Evolutionary conservation across 1,140 invertebrate species (phyloP), one percentile per base, ranked within the genome.

Genomic region (Himalopsyche phryganea): DNA sequence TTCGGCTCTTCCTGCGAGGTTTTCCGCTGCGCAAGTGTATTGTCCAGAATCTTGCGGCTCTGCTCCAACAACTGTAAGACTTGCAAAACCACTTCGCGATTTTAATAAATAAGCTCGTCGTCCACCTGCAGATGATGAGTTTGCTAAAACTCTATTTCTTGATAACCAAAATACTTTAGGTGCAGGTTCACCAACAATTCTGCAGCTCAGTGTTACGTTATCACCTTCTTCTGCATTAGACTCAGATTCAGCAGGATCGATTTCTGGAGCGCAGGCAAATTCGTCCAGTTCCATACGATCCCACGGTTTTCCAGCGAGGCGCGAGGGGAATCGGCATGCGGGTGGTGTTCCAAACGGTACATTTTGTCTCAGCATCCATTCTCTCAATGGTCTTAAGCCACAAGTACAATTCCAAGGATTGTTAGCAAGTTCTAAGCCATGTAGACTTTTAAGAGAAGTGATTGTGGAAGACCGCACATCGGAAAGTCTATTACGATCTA

Each of bases 321-420:
- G 72, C 0, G 73, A 65, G 0, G 90, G 90, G 6, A 72, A 68
- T 13, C 78, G 73, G 68, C 90, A 92, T 1, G 81, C 75, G 0
- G 89, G 87, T 6, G 86, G 84, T 15, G 83, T 77, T 3, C 81
- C 83, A 38, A 82, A 83, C 1, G 88, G 87, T 40, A 92, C 83
- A 67, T 91, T 92, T 66, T 84, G 81, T 46, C 79, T 76, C 42
- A 86, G 68, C 85, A 92, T 89, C 90, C 90, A 93, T 57, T 85
- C 80, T 11, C 87, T 69, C 23, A 91, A 68, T 0, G 87, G 85
- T 58, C 88, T 76, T n/a, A 92, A 69, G 13, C 78, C 75, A 70
- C 90, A 92, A 28, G 87, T 85, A 70, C 90, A 92, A 68, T 90
- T 85, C 90, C 89, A 92, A 0, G 86, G 87, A 71, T 92, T 92